These are phyloP conservation scores for Ceriagrion tenellum DNA, from an alignment of 2,888 invertebrate species.

Conservation along the genomic window DNA sequence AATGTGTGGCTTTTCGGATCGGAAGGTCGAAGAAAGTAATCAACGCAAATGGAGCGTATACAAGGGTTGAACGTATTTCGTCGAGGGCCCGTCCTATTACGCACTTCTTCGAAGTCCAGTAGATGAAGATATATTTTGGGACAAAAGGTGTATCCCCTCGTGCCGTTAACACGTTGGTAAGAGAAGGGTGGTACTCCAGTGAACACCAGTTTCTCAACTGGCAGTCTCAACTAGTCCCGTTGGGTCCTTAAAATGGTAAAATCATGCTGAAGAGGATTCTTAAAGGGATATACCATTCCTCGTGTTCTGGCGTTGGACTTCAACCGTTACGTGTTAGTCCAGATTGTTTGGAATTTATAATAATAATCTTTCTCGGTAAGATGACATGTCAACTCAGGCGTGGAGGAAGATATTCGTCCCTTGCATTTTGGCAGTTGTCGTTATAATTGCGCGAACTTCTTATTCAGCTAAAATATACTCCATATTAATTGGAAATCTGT, in stretches of 20 bases:
- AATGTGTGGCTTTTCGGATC: neutral
- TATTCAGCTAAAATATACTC: too few relatives aligned
- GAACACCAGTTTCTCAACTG: neutral
- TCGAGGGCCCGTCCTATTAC: neutral
- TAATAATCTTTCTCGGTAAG: too few relatives aligned
- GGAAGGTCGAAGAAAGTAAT: neutral
- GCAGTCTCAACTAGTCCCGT: neutral
- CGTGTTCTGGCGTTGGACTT: too few relatives aligned
- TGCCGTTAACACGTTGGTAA: neutral
- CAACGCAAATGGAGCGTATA: neutral
- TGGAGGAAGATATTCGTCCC: too few relatives aligned
- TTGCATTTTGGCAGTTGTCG: too few relatives aligned
- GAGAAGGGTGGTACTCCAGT: neutral
- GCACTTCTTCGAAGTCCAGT: neutral
- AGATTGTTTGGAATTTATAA: too few relatives aligned
- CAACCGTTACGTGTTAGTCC: too few relatives aligned
- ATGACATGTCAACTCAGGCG: too few relatives aligned
- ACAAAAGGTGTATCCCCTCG: neutral
- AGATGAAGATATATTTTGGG: constrained; percentile 3
- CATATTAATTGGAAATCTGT: too few relatives aligned
- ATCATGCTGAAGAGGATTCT: neutral
- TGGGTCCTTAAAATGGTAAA: neutral
- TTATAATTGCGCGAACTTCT: too few relatives aligned
- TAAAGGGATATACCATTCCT: too few relatives aligned
- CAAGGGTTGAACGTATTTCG: neutral